A percentile compares a stretch with the other conserved stretches of the same genome.
Evolutionary conservation across 1,140 invertebrate genomes (phyloP).

Genomic region (Caenorhabditis brenneri): DNA sequence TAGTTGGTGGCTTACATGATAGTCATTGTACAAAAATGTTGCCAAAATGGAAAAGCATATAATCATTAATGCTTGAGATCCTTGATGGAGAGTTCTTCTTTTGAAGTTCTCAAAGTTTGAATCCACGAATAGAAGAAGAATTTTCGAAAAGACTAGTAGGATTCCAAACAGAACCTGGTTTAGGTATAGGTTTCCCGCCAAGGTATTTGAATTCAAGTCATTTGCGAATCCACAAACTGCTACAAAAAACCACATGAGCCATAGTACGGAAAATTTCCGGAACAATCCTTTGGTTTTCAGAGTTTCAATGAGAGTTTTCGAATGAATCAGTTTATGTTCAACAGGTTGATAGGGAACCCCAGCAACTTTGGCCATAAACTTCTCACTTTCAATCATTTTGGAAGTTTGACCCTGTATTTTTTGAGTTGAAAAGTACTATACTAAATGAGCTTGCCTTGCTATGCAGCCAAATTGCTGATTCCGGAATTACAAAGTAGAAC

Average conservation of each 20-base stretch:
- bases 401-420: constrained; percentile 56
- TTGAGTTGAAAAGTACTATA: neutral
- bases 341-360: constrained; percentile 59
- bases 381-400: constrained; percentile 62
- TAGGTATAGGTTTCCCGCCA: constrained; percentile 64
- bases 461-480: constrained; percentile 67
- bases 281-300: constrained; percentile 37
- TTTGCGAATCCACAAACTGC: constrained; percentile 67
- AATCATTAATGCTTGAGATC: constrained; percentile 60
- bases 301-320: neutral
- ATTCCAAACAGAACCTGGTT: constrained; percentile 67
- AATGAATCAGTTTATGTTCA: constrained; percentile 40
- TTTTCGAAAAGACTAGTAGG: constrained; percentile 65
- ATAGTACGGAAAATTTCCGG: constrained; percentile 49
- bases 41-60: constrained; percentile 65
- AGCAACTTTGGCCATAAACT: constrained; percentile 63
- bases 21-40: constrained; percentile 53
- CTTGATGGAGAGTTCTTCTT: constrained; percentile 65
- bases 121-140: constrained; percentile 51
- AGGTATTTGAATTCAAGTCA: constrained; percentile 64
- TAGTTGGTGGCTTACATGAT: constrained; percentile 54
- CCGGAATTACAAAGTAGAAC: constrained; percentile 67
- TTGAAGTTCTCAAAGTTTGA: constrained; percentile 59
- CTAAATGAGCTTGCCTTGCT: neutral
- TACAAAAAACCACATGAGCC: constrained; percentile 63